Evolutionary conservation across 2,797 vertebrate genomes (phyloP), one percentile per base, ranked within the genome.

Genomic region (Anas bahamensis): DNA sequence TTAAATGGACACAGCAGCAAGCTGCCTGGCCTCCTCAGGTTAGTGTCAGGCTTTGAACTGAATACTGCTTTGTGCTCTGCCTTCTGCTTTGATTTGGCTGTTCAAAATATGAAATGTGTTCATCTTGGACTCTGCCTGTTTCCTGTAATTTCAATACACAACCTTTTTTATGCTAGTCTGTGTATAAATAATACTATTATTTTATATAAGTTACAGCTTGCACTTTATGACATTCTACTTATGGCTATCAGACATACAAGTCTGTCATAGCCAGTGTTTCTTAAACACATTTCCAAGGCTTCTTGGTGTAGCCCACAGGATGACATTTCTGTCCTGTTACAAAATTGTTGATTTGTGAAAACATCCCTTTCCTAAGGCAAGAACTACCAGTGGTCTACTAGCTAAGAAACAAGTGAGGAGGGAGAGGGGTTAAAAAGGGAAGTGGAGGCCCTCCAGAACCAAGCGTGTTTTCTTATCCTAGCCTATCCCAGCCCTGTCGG

Each of bases 401-500:
- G 82, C n/a, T 50, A 63, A 81, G 48, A 37, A 15, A 63, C 37
- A 31, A 41, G 60, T 4, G 13, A 23, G 37, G 60, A 29, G 26
- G 60, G 6, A 63, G 60, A 19, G 60, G 60, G 37, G 46, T 22
- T 44, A 19, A 41, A 14, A 39, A 29, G 13, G 37, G 37, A 39
- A 39, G 60, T 28, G 26, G 60, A 41, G 26, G 24, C 18, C 28
- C 24, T 29, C 37, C 60, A 63, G 17, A 63, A 41, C 37, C 18
- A 63, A 41, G 26, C 12, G 1, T 33, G 1, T 50, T 35, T 33
- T 83, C 19, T 89, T 17, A 78, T n/a, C 42, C 93, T 50, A 98
- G 98, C 91, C 97, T 28, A 59, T 94, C 13, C 97, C 97, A 68
- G 91, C 72, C 24, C 66, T 91, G 70, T 87, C 88, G 7, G 94